Base-by-base conservation (phyloP, 2,113 vertebrate genomes). In the Baryphthengus martii region DNA sequence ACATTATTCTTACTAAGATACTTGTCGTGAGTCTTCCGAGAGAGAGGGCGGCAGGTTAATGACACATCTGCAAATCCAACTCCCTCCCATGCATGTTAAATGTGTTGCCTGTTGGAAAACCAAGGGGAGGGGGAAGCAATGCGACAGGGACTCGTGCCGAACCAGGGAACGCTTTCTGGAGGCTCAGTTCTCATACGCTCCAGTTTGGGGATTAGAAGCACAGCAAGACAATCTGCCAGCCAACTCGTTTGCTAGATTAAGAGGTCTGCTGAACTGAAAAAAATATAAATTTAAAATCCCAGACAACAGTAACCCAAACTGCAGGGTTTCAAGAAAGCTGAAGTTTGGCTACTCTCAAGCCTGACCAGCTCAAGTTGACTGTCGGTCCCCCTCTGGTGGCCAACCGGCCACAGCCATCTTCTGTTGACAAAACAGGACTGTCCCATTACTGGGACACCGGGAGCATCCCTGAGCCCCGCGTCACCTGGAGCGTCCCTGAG, bases 361-460 rank as follows among this genome's bases (percentile, higher is more conserved):
- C 14, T 8, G 53, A 76, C 5, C 29, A 49, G 29, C 62, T 88
- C 29, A 55, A 85, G 26, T 23, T 42, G 85, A 87, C 71, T 79
- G 35, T n/a, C 65, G 74, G 68, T 25, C 94, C 80, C 97, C 96
- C 95, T 92, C 97, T 97, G 63, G 91, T 82, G 97, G 96, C 78
- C 95, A 93, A 40, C 1, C 44, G 59, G 75, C 45, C 23, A 4
- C 61, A 85, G 68, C 5, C 66, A 24, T 61, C 15, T 8, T 23
- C 28, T 56, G 72, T 7, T 2, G 3, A 40, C 50, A 24, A 26
- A 5, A 2, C 1, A 17, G 49, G 72, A 63, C 33, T 12, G 29
- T 21, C 33, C 12, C 74, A 7, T 0, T 1, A 52, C 35, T 8
- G 14, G 8, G 31, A 11, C 70, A 45, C 18, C 53, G 3, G 10